Conservation (phyloP, 2,113 vertebrate genomes). For the Empidonax traillii region DNA sequence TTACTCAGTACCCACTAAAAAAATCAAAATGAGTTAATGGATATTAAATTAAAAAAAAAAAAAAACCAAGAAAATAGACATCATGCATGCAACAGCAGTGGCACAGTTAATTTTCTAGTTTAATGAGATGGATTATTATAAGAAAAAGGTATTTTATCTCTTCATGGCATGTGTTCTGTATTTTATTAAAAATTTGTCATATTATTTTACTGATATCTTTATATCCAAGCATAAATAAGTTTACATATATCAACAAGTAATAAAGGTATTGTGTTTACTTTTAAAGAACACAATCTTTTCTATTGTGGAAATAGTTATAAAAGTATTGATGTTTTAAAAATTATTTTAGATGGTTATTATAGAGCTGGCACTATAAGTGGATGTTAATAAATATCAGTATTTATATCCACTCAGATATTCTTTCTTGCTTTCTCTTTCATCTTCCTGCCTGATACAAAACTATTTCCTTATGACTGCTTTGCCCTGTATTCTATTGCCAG, state of each 20-base stretch:
- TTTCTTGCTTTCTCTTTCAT: not conserved
- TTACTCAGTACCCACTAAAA: not conserved
- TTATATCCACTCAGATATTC: not conserved
- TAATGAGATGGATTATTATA: not conserved
- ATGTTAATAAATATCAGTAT: not conserved
- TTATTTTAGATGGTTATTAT: not conserved
- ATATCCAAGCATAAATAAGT: not conserved
- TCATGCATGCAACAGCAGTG: not conserved
- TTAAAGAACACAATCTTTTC: not conserved
- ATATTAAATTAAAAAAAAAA: not conserved
- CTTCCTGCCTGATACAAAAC: not conserved
- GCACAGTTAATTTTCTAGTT: not conserved
- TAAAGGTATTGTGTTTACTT: not conserved
- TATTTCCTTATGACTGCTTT: not conserved
- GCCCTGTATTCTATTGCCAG: not conserved
- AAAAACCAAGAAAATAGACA: not conserved
- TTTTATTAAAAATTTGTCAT: not conserved
- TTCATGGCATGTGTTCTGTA: not conserved
- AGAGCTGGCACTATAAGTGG: not conserved
- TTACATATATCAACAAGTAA: not conserved
- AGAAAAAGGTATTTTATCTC: not conserved
- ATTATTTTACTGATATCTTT: not conserved
- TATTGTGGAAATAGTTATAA: not conserved
- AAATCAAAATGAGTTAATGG: not conserved
- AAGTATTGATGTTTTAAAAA: not conserved